These are phyloP conservation scores for Bujurquina vittata DNA, from an alignment of 2,113 vertebrate genomes.

Conservation along the genomic window DNA sequence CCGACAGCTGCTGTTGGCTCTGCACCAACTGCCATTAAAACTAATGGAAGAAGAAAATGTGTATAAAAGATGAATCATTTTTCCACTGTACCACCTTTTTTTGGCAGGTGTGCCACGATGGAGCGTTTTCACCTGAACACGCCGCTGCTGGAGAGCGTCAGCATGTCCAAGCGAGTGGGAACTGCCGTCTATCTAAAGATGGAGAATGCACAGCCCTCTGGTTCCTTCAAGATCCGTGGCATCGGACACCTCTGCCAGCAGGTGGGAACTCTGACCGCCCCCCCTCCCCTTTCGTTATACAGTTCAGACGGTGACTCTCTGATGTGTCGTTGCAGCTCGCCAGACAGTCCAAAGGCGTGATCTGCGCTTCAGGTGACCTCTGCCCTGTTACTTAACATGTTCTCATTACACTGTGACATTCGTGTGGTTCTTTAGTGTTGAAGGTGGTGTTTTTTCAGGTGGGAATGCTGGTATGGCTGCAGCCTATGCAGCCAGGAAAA, in stretches of 20 bases:
- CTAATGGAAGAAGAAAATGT: neutral
- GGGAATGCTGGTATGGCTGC: conserved; percentile 84
- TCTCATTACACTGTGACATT: neutral
- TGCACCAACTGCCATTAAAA: neutral
- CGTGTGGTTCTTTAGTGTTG: neutral
- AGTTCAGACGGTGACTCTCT: neutral
- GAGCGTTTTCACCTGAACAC: conserved; percentile 81
- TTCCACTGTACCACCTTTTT: neutral
- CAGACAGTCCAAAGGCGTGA: conserved; percentile 73
- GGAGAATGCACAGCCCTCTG: conserved; percentile 89
- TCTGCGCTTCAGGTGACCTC: conserved; percentile 82
- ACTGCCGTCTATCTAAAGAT: conserved; percentile 88
- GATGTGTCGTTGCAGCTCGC: conserved; percentile 64
- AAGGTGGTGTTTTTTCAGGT: conserved; percentile 57
- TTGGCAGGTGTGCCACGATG: conserved; percentile 41
- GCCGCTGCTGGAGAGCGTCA: conserved; percentile 86
- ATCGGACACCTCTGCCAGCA: conserved; percentile 90
- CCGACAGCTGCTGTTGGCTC: neutral
- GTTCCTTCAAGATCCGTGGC: conserved; percentile 96
- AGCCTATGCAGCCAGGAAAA: conserved; percentile 78
- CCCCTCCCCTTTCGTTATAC: neutral
- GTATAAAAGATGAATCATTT: neutral
- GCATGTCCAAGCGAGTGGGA: conserved; percentile 81
- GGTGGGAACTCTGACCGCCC: conserved; percentile 68
- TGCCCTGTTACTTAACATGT: neutral